These are phyloP conservation scores for Sapajus apella DNA, from an alignment of 2,113 vertebrate species.

Conservation along the genomic window DNA sequence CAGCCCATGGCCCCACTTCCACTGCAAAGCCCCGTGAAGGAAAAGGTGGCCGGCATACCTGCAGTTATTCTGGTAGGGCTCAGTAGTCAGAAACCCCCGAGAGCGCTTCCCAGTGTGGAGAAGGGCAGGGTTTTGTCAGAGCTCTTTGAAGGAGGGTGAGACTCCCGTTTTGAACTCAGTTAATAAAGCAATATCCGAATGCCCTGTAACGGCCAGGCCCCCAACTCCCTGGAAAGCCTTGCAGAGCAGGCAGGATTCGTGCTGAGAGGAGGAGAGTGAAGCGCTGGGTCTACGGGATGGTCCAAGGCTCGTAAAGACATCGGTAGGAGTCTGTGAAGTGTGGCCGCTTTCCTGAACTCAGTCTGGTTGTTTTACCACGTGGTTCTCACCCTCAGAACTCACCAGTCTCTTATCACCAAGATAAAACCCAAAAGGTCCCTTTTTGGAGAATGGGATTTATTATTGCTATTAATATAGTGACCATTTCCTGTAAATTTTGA, in stretches of 20 bases:
- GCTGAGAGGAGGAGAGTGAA: neutral
- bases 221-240: neutral
- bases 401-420: no score
- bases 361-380: accelerated
- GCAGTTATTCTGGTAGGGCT: neutral
- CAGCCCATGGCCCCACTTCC: accelerated
- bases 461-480: neutral
- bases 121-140: neutral
- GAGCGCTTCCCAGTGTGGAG: accelerated
- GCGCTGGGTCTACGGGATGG: neutral
- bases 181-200: neutral
- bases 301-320: accelerated
- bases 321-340: no score
- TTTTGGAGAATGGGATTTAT: neutral
- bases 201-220: no score
- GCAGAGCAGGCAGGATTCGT: accelerated
- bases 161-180: neutral
- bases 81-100: neutral
- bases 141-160: neutral
- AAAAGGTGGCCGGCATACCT: accelerated
- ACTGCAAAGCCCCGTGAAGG: neutral
- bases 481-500: neutral
- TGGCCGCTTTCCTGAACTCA: neutral
- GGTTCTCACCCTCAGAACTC: neutral
- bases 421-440: neutral